These are phyloP conservation scores for Scaptomyza pallida DNA, from an alignment of 1,140 invertebrate genomes.

Conservation along the genomic window DNA sequence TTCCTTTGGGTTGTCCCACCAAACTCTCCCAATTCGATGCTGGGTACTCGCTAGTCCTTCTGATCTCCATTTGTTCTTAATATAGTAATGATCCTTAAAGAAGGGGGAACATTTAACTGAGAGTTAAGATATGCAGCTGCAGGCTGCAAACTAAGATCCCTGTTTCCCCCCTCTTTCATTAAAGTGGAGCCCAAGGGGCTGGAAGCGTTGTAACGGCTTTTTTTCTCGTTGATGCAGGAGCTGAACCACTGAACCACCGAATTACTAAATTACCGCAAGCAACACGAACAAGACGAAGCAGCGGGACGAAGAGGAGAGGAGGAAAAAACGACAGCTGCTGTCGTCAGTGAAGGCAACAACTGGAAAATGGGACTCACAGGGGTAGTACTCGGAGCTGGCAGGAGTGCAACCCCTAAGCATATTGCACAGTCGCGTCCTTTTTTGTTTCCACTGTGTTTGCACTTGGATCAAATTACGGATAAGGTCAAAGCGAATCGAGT, in stretches of 20 bases:
- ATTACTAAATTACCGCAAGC: not conserved
- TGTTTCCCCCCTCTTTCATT: not conserved
- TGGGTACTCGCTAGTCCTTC: too few relatives aligned
- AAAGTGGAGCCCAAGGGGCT: not conserved
- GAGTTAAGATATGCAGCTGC: conserved; percentile 7
- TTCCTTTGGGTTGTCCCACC: too few relatives aligned
- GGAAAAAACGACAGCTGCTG: conserved; percentile 69
- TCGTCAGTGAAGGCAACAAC: conserved; percentile 9
- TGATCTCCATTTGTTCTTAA: too few relatives aligned
- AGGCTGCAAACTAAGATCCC: not conserved
- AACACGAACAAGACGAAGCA: not conserved
- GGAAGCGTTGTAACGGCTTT: conserved; percentile 16
- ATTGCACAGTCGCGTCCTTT: conserved; percentile 78
- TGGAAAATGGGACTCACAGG: conserved; percentile 5
- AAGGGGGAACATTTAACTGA: not conserved
- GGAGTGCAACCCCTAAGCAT: conserved; percentile 68
- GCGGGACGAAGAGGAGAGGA: not conserved
- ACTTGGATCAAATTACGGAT: conserved; percentile 73
- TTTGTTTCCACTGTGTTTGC: conserved; percentile 57
- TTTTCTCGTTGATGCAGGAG: not conserved
- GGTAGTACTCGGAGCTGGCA: conserved; percentile 6
- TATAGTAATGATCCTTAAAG: not conserved
- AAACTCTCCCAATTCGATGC: too few relatives aligned
- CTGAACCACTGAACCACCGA: conserved; percentile 17
- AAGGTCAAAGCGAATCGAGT: conserved; percentile 26